These are phyloP conservation scores for Pipistrellus kuhlii DNA, from an alignment of 2,797 vertebrate species.

Conservation along the genomic window DNA sequence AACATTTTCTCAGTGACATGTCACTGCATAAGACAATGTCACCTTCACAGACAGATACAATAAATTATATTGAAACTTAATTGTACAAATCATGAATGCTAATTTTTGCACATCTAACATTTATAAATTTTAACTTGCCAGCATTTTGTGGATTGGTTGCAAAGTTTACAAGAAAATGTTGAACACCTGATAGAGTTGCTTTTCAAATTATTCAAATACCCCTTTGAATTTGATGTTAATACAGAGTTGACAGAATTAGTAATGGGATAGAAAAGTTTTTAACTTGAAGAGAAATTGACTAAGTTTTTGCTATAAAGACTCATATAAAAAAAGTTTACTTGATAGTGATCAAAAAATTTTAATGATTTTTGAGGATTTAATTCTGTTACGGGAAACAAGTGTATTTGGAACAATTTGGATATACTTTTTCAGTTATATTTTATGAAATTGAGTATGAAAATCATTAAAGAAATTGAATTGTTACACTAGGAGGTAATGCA, in stretches of 20 bases:
- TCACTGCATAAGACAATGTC: not conserved
- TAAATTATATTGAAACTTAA: not conserved
- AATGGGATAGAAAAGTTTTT: not conserved
- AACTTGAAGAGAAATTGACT: not conserved
- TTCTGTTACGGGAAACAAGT: not conserved
- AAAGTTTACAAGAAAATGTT: slow-evolving; percentile 11
- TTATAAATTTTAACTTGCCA: not conserved
- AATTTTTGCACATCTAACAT: not conserved
- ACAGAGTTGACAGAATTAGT: not conserved
- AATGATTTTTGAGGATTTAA: not conserved
- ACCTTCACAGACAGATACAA: not conserved
- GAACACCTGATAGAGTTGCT: not conserved
- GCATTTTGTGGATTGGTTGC: slow-evolving; percentile 12
- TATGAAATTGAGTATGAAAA: not conserved
- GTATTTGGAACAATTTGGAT: not conserved
- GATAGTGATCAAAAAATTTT: not conserved
- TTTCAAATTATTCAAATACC: not conserved
- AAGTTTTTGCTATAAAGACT: not conserved
- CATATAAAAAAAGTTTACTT: not conserved
- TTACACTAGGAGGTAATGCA: not conserved
- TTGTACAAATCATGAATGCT: not conserved
- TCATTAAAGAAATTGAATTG: not conserved
- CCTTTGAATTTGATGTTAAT: slow-evolving; percentile 9
- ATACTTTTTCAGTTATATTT: not conserved
- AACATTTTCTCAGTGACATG: not conserved